These are phyloP conservation scores for Phrynocephalus vlangalii DNA, from an alignment of 2,797 vertebrate genomes.

Conservation along the genomic window DNA sequence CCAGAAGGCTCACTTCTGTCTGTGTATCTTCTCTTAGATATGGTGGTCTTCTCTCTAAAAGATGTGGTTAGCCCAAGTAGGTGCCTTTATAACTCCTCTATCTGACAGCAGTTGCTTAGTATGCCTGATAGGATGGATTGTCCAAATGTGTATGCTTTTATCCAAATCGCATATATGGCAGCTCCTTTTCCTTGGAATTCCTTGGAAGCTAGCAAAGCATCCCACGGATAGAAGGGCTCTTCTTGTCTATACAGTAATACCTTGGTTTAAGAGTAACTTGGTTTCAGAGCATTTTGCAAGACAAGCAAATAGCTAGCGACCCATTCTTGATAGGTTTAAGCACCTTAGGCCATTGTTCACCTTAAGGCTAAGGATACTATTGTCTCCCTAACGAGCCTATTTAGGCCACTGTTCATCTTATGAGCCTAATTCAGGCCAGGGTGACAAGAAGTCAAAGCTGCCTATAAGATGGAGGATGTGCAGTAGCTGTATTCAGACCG, in stretches of 20 bases:
- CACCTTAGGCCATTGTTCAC: no score
- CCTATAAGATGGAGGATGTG: no score
- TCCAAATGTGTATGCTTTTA: neutral
- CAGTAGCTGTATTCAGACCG: no score
- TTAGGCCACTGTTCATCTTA: no score
- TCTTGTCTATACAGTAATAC: neutral
- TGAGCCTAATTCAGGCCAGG: no score
- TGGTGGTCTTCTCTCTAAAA: neutral
- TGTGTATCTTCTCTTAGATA: neutral
- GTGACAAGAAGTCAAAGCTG: no score
- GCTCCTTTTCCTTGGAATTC: neutral
- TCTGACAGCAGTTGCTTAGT: neutral
- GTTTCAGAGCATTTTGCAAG: no score
- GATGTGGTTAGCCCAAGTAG: neutral
- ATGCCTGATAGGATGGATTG: neutral
- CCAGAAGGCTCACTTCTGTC: neutral
- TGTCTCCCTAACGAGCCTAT: no score
- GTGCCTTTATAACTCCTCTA: neutral
- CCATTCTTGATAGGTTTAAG: no score
- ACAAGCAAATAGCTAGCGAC: no score
- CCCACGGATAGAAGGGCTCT: neutral
- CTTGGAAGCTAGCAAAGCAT: neutral
- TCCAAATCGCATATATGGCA: neutral
- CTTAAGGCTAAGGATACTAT: no score
- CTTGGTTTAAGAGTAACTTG: no score